These are phyloP conservation scores for Zingel zingel DNA, from an alignment of 2,113 vertebrate species.

Conservation along the genomic window DNA sequence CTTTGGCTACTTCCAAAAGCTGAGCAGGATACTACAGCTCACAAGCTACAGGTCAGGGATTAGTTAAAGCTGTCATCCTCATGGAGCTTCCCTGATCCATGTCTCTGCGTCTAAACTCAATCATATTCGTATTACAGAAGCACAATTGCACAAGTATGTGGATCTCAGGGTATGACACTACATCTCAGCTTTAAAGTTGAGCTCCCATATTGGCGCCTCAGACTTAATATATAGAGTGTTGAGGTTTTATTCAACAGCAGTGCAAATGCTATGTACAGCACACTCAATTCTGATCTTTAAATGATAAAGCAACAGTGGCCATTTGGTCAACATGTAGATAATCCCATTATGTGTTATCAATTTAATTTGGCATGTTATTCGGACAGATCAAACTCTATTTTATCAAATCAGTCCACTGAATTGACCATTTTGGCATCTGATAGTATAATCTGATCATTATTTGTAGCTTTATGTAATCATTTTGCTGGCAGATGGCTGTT, in stretches of 20 bases:
- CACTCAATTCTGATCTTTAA: not conserved
- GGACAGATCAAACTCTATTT: not conserved
- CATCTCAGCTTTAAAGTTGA: not conserved
- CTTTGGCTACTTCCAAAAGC: conserved; percentile 19
- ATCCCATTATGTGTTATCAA: not conserved
- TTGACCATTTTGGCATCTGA: too few species aligned
- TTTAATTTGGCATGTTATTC: not conserved
- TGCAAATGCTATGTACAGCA: not conserved
- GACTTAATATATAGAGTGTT: too few species aligned
- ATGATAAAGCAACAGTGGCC: not conserved
- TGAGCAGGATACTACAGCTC: conserved; percentile 26
- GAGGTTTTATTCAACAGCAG: too few species aligned
- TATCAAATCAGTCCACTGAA: not conserved
- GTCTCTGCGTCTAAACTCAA: not conserved
- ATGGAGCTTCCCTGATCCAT: conserved; percentile 15
- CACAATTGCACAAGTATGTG: not conserved
- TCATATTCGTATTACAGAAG: not conserved
- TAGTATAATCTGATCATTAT: too few species aligned
- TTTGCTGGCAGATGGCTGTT: too few species aligned
- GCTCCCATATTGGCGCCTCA: too few species aligned
- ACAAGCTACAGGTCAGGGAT: conserved; percentile 46
- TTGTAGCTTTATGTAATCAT: too few species aligned
- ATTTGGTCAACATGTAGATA: too few species aligned
- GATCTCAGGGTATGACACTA: not conserved
- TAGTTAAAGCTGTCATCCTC: conserved; percentile 17